Conservation (phyloP, 2,888 invertebrate genomes). For the Pseudococcus viburni region DNA sequence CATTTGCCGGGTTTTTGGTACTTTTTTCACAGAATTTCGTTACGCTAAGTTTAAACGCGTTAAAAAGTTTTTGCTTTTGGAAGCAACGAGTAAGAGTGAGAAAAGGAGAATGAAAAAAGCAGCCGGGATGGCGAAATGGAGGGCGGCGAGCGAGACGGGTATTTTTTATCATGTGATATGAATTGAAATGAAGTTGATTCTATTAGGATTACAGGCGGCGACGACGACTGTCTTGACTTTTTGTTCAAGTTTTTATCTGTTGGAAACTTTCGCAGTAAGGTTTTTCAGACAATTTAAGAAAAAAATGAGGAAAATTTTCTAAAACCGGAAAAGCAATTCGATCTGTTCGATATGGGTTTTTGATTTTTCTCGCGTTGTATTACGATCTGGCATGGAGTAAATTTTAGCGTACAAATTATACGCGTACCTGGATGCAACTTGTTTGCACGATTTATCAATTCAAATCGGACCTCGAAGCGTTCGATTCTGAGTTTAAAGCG, state of each 20-base stretch:
- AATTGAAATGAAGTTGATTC: slow-evolving; percentile 67
- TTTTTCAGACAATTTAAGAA: slow-evolving; percentile 62
- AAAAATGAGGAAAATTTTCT: slow-evolving; percentile 51
- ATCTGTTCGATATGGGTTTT: slow-evolving; percentile 15
- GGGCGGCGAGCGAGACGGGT: slow-evolving; percentile 36
- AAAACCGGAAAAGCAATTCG: slow-evolving; percentile 56
- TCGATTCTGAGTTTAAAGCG: too few species aligned
- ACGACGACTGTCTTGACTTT: slow-evolving; percentile 66
- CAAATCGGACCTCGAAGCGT: too few species aligned
- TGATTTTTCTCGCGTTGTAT: neutral
- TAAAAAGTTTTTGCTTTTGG: slow-evolving; percentile 51
- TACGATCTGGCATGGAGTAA: too few species aligned
- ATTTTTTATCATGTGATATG: slow-evolving; percentile 66
- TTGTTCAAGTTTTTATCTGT: slow-evolving; percentile 65
- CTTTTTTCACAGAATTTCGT: slow-evolving; percentile 59
- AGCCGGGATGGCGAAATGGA: slow-evolving; percentile 7
- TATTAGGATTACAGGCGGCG: slow-evolving; percentile 66
- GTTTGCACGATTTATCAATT: too few species aligned
- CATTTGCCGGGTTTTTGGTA: slow-evolving; percentile 3
- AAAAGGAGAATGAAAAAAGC: neutral
- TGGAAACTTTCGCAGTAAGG: slow-evolving; percentile 57
- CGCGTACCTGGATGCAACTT: too few species aligned
- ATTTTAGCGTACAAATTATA: neutral
- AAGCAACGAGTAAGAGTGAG: slow-evolving; percentile 28
- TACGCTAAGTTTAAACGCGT: slow-evolving; percentile 65